These are phyloP conservation scores for Cyprinodon variegatus DNA, from an alignment of 2,113 vertebrate genomes.

Conservation along the genomic window DNA sequence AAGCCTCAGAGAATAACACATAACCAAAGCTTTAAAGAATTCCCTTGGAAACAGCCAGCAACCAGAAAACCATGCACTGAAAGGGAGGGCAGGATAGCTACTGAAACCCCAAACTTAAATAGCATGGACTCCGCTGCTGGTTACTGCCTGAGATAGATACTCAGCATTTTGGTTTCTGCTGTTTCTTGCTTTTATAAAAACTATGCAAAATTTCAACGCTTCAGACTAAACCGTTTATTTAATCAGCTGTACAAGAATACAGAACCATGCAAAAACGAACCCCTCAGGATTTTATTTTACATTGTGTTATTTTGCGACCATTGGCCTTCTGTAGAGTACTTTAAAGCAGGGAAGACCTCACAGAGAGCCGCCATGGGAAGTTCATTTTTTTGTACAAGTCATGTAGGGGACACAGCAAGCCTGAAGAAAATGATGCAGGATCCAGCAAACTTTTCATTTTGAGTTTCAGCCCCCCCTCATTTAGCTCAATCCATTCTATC, in stretches of 20 bases:
- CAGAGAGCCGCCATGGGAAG: background rate
- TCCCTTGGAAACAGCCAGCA: conserved; percentile 58
- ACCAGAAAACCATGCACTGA: conserved; percentile 62
- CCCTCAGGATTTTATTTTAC: background rate
- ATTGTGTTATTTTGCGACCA: background rate
- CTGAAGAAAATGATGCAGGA: background rate
- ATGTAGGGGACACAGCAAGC: background rate
- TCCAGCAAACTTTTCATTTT: too few relatives aligned
- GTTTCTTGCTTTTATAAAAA: conserved; percentile 16
- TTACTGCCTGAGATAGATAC: conserved; percentile 39
- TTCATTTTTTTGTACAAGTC: background rate
- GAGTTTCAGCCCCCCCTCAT: too few relatives aligned
- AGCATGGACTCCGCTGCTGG: conserved; percentile 41
- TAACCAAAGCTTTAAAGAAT: conserved; percentile 72
- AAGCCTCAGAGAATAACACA: conserved; percentile 73
- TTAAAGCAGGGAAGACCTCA: background rate
- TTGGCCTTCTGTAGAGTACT: background rate
- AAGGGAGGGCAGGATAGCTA: conserved; percentile 50
- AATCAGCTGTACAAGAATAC: background rate
- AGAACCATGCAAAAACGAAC: background rate
- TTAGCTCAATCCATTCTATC: too few relatives aligned
- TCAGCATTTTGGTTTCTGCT: conserved; percentile 48
- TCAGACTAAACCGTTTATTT: conserved; percentile 3
- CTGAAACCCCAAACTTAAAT: conserved; percentile 68
- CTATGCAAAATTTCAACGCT: conserved; percentile 4